Conservation (phyloP, 2,888 invertebrate species). For the Graphium colonna region DNA sequence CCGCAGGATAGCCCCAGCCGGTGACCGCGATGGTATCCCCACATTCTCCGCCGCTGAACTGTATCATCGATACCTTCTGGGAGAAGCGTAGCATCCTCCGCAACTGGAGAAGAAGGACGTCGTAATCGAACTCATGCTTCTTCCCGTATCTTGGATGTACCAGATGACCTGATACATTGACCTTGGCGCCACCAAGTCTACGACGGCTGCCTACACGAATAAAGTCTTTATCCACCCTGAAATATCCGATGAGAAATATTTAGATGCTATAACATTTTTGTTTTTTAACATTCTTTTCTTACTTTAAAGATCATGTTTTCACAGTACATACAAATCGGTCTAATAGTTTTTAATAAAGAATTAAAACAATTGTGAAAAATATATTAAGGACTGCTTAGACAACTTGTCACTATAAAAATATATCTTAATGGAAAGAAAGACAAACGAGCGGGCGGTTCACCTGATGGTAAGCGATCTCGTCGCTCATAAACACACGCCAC, state of each 20-base stretch:
- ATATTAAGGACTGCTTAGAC: too few species aligned
- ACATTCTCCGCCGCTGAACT: conserved; percentile 35
- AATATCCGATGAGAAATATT: too few species aligned
- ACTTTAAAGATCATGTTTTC: too few species aligned
- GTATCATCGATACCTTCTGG: conserved; percentile 35
- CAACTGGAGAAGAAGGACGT: conserved; percentile 48
- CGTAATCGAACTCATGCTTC: conserved; percentile 52
- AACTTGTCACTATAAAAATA: too few species aligned
- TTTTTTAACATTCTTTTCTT: too few species aligned
- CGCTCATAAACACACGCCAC: too few species aligned
- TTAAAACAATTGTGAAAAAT: too few species aligned
- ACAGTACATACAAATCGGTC: too few species aligned
- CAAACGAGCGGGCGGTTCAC: too few species aligned
- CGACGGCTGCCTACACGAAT: conserved; percentile 48
- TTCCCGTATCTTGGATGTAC: conserved; percentile 47
- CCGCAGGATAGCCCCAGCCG: conserved; percentile 60
- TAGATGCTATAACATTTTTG: too few species aligned
- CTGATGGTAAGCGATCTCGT: background rate
- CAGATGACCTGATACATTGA: conserved; percentile 39
- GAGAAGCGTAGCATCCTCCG: conserved; percentile 36
- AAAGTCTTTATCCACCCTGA: conserved; percentile 37
- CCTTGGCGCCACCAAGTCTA: conserved; percentile 38
- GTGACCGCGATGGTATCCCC: conserved; percentile 39
- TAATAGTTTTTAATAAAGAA: too few species aligned
- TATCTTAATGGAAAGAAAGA: too few species aligned